Conservation (phyloP, 2,797 vertebrate genomes). For the Lates japonicus region DNA sequence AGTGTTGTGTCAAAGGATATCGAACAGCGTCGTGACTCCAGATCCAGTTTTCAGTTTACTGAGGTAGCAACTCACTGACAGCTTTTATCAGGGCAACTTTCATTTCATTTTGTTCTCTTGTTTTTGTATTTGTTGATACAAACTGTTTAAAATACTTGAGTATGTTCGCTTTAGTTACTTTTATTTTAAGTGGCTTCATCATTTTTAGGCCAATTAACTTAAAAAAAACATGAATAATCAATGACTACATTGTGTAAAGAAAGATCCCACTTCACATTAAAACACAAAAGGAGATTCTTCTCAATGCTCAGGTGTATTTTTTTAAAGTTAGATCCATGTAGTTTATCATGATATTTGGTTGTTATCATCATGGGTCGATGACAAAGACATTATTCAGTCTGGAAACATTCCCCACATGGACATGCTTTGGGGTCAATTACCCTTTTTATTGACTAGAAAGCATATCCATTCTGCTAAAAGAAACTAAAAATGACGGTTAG, state of each 20-base stretch:
- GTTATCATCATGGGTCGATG: constrained; percentile 30
- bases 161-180: background rate
- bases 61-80: constrained; percentile 62
- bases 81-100: constrained; percentile 3
- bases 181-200: background rate
- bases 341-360: constrained; percentile 7
- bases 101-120: background rate
- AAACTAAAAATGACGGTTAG: constrained; percentile 57
- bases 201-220: background rate
- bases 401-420: constrained; percentile 57
- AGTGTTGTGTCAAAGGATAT: constrained; percentile 20
- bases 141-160: background rate
- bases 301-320: background rate
- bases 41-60: constrained; percentile 62
- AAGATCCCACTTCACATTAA: constrained; percentile 12
- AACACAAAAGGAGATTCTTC: constrained; percentile 1
- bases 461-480: constrained; percentile 42
- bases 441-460: constrained; percentile 64
- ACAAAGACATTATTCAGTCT: constrained; percentile 38
- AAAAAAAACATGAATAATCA: too few relatives aligned
- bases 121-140: background rate
- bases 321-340: constrained; percentile 11
- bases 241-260: background rate
- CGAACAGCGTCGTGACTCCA: constrained; percentile 18
- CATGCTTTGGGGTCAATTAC: constrained; percentile 50